These are phyloP conservation scores for Plotosus lineatus DNA, from an alignment of 2,113 vertebrate species.

Conservation along the genomic window DNA sequence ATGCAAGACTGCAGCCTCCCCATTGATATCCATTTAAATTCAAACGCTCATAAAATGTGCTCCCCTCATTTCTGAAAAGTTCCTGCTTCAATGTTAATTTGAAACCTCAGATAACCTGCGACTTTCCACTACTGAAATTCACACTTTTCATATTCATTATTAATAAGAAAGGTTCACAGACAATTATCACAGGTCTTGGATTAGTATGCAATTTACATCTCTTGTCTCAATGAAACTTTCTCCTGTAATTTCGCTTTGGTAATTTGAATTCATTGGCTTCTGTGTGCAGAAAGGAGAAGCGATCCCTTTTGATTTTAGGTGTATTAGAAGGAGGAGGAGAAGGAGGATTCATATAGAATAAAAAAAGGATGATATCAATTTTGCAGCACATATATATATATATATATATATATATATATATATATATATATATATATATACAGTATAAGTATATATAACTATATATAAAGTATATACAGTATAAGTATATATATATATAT, in stretches of 20 bases:
- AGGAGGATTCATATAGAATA: background rate
- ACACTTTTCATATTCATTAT: slow-evolving; percentile 38
- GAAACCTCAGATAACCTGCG: slow-evolving; percentile 35
- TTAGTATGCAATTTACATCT: slow-evolving; percentile 35
- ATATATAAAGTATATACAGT: too few species aligned
- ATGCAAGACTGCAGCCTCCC: slow-evolving; percentile 11
- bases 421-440: background rate
- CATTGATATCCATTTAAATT: slow-evolving; percentile 41
- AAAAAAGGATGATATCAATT: background rate
- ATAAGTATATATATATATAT: too few species aligned
- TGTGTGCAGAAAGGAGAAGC: background rate
- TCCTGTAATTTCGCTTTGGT: slow-evolving; percentile 16
- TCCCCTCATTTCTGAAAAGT: slow-evolving; percentile 18
- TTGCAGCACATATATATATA: background rate
- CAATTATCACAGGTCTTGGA: slow-evolving; percentile 43
- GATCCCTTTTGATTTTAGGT: slow-evolving; percentile 6
- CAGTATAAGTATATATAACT: too few species aligned
- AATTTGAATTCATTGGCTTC: slow-evolving; percentile 19
- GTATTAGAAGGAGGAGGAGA: background rate
- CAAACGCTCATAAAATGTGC: slow-evolving; percentile 20
- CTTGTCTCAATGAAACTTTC: slow-evolving; percentile 24
- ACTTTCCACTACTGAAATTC: slow-evolving; percentile 16
- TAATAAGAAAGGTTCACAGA: slow-evolving; percentile 40
- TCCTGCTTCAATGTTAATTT: slow-evolving; percentile 18
- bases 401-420: background rate